phyloP scores from a whole-genome alignment of 2,113 vertebrate genomes.

The Neopipo cinnamomea region DNA sequence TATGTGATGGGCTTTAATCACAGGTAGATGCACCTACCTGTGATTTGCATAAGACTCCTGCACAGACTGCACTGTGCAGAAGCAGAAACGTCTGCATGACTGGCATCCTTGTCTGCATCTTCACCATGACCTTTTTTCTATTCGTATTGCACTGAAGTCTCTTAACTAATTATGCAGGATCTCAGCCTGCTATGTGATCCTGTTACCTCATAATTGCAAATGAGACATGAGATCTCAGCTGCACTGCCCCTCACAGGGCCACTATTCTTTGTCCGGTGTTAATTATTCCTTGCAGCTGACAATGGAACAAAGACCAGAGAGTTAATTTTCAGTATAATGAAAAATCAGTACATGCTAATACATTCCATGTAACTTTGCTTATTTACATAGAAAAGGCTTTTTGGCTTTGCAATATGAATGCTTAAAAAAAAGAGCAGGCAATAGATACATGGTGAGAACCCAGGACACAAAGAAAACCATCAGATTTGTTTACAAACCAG shows the following conservation, averaged over 20 bases:
- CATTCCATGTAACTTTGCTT: neutral
- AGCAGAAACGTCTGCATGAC: neutral
- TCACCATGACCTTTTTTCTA: neutral
- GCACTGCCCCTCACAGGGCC: neutral
- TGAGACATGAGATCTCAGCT: conserved; percentile 54
- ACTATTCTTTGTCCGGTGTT: conserved; percentile 6
- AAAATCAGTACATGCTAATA: neutral
- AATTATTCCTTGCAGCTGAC: conserved; percentile 42
- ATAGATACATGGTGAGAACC: neutral
- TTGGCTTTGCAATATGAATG: neutral
- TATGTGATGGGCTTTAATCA: rapidly evolving
- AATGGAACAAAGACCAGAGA: conserved; percentile 19
- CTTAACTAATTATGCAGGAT: conserved; percentile 43
- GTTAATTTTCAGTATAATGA: conserved; percentile 35
- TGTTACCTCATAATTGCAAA: conserved; percentile 59
- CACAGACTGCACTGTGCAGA: neutral
- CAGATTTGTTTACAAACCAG: neutral
- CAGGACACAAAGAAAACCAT: neutral
- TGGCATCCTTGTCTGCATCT: neutral
- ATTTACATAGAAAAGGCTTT: neutral
- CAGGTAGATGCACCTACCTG: rapidly evolving
- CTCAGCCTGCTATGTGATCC: neutral
- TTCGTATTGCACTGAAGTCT: neutral
- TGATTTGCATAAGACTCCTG: neutral
- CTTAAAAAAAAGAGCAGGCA: neutral